These are phyloP conservation scores for Tridacna gigas DNA, from an alignment of 2,888 invertebrate species.

Conservation along the genomic window DNA sequence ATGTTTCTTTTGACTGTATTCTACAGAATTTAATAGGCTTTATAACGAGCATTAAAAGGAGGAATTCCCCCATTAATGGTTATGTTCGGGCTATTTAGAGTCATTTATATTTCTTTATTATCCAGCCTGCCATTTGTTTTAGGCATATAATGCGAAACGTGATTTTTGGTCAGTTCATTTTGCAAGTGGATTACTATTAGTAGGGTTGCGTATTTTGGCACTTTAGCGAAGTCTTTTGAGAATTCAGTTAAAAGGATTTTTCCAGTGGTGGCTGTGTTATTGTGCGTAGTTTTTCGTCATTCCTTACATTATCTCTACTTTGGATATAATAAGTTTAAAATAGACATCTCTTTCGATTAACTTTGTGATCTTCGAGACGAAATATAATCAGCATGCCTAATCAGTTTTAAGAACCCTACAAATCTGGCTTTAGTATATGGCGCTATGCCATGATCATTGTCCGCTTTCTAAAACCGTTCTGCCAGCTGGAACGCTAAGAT, in stretches of 20 bases:
- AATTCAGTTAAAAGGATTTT: conserved; percentile 17
- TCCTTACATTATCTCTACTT: background rate
- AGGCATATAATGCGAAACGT: conserved; percentile 51
- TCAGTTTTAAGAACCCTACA: too few species aligned
- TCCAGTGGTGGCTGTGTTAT: background rate
- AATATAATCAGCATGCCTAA: too few species aligned
- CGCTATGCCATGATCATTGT: too few species aligned
- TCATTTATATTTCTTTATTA: conserved; percentile 68
- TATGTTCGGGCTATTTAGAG: conserved; percentile 63
- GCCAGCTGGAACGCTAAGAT: too few species aligned
- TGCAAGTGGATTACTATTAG: conserved; percentile 37
- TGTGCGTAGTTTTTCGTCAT: background rate
- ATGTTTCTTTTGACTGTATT: conserved; percentile 55
- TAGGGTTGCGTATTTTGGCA: conserved; percentile 38
- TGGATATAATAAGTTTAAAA: too few species aligned
- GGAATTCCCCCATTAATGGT: conserved; percentile 63
- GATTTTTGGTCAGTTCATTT: conserved; percentile 57
- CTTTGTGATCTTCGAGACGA: too few species aligned
- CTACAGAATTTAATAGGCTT: conserved; percentile 54
- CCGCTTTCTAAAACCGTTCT: too few species aligned
- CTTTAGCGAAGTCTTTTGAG: conserved; percentile 1
- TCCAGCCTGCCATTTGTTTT: conserved; percentile 64
- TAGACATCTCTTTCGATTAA: too few species aligned
- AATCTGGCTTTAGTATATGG: too few species aligned
- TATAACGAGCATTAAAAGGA: conserved; percentile 64